These are phyloP conservation scores for Vombatus ursinus DNA, from an alignment of 2,113 vertebrate species.

Conservation along the genomic window DNA sequence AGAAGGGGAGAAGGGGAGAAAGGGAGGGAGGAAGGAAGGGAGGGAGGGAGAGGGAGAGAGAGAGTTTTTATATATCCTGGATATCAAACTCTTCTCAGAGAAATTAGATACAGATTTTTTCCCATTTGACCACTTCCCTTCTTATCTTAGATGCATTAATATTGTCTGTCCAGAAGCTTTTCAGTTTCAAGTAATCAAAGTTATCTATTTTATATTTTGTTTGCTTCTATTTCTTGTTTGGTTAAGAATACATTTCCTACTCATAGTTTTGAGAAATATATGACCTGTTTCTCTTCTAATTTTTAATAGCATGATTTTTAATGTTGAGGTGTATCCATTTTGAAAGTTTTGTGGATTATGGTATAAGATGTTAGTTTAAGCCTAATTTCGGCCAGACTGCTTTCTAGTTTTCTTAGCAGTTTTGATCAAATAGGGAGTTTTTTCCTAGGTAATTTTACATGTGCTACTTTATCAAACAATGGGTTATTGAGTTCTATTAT, in stretches of 20 bases:
- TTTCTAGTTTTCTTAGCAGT: background rate
- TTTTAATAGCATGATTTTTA: background rate
- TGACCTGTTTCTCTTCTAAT: background rate
- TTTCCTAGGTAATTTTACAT: background rate
- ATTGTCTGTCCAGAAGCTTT: background rate
- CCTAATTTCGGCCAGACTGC: background rate
- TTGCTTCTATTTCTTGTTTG: background rate
- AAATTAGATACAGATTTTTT: background rate
- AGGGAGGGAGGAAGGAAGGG: too few relatives aligned
- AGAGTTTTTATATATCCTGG: background rate
- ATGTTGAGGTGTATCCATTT: background rate
- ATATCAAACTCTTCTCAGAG: background rate
- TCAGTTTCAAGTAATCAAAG: background rate
- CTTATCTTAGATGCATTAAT: background rate
- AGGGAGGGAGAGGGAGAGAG: too few relatives aligned
- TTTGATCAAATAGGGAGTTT: background rate
- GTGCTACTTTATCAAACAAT: background rate
- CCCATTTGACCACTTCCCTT: background rate
- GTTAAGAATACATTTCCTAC: background rate
- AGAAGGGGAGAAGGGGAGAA: too few relatives aligned
- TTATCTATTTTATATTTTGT: background rate
- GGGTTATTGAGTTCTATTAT: background rate
- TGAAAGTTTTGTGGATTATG: background rate
- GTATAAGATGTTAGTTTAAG: background rate
- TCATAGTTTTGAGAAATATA: background rate